These are phyloP conservation scores for Andrena trimmerana DNA, from an alignment of 2,888 invertebrate species.

Conservation along the genomic window DNA sequence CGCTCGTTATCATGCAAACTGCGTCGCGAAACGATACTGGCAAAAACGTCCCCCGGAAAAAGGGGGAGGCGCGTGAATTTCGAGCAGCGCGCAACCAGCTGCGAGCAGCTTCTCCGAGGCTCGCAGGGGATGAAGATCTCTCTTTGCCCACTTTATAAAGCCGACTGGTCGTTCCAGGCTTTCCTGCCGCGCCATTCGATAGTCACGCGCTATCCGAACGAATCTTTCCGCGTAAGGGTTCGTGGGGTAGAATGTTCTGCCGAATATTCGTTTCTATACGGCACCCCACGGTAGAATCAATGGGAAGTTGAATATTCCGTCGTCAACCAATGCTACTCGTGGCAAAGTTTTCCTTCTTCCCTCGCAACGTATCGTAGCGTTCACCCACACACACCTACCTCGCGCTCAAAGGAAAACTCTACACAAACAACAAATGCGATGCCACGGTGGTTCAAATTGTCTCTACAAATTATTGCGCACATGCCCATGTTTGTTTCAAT, in stretches of 20 bases:
- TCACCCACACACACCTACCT: no score
- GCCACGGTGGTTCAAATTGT: no score
- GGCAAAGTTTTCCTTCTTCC: no score
- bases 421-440: no score
- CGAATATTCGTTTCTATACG: conserved; percentile 65
- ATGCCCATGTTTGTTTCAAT: neutral
- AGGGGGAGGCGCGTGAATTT: conserved; percentile 23
- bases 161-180: conserved; percentile 43
- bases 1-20: conserved; percentile 57
- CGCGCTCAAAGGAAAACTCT: no score
- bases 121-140: conserved; percentile 54
- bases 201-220: conserved; percentile 69
- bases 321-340: no score
- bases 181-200: conserved; percentile 57
- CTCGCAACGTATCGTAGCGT: no score
- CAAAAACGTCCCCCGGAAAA: conserved; percentile 12
- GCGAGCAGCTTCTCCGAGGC: conserved; percentile 55
- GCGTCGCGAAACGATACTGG: conserved; percentile 16
- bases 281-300: no score
- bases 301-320: no score
- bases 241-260: conserved; percentile 36
- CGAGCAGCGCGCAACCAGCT: conserved; percentile 12
- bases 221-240: conserved; percentile 66
- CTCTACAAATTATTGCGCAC: no score
- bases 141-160: conserved; percentile 52